Conservation (phyloP, 2,797 vertebrate genomes). For the Amblyopsis hoosieri region DNA sequence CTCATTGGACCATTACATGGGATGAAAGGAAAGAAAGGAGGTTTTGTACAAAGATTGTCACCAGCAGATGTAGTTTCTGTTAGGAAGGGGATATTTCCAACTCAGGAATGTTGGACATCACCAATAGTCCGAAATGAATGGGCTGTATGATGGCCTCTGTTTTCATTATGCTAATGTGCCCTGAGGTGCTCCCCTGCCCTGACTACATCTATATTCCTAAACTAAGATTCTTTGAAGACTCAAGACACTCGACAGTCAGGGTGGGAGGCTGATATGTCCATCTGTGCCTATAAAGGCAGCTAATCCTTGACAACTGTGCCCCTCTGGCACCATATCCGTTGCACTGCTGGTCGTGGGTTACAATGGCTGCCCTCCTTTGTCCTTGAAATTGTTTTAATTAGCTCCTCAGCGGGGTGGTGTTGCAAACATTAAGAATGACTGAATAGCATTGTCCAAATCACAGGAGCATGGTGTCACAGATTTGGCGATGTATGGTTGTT, state of each 20-base stretch:
- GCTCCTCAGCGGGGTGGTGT: conserved; percentile 77
- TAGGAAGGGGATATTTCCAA: conserved; percentile 39
- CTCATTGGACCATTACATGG: conserved; percentile 55
- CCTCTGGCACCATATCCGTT: conserved; percentile 82
- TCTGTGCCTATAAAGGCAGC: conserved; percentile 53
- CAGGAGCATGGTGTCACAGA: conserved; percentile 46
- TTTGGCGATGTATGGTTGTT: conserved; percentile 33
- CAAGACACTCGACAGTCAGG: conserved; percentile 31
- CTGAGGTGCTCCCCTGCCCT: conserved; percentile 1
- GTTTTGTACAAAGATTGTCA: conserved; percentile 72
- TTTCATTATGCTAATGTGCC: background rate
- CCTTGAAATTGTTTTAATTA: conserved; percentile 95
- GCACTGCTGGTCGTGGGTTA: conserved; percentile 73
- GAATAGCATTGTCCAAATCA: conserved; percentile 54
- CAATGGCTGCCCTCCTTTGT: conserved; percentile 86
- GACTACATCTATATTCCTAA: background rate
- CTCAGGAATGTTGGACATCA: conserved; percentile 62
- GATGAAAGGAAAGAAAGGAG: conserved; percentile 70
- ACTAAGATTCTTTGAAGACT: conserved; percentile 19
- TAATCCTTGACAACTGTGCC: conserved; percentile 78
- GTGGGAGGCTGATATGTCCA: conserved; percentile 57
- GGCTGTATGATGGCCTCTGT: background rate
- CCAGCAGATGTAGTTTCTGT: conserved; percentile 56
- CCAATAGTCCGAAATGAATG: conserved; percentile 18
- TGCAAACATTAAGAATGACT: conserved; percentile 50